Percentiles rank a stretch among this genome's conserved stretches.
Conservation (phyloP, 2,113 vertebrate genomes). For the Ellobius talpinus region DNA sequence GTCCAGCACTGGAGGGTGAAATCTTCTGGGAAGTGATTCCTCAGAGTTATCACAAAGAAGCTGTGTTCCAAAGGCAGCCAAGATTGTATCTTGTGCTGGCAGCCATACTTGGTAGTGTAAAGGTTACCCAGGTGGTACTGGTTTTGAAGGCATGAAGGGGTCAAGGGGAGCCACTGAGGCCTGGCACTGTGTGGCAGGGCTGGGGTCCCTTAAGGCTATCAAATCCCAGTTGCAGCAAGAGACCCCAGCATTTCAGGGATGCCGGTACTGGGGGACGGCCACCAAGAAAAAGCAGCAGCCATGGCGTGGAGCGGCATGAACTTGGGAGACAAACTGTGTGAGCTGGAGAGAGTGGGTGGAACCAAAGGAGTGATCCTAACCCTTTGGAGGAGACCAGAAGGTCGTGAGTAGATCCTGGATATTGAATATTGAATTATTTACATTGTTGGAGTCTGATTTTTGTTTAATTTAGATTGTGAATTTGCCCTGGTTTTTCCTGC, state of each 20-base stretch:
- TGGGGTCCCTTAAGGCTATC: not conserved
- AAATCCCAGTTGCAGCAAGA: not conserved
- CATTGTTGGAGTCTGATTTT: not conserved
- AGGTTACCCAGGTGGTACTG: not conserved
- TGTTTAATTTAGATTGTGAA: not conserved
- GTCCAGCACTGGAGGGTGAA: not conserved
- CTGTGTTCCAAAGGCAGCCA: not conserved
- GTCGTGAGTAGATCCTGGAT: not conserved
- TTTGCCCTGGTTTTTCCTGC: not conserved
- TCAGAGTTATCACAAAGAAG: not conserved
- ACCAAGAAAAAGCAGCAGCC: not conserved
- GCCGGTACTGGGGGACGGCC: not conserved
- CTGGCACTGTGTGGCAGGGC: not conserved
- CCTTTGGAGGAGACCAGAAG: not conserved
- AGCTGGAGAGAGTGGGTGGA: not conserved
- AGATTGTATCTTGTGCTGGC: not conserved
- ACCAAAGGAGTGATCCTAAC: not conserved
- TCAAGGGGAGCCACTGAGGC: not conserved
- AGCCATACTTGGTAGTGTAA: not conserved
- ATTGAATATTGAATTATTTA: not conserved
- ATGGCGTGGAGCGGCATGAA: not conserved
- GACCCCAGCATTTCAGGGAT: not conserved
- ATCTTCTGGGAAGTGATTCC: not conserved
- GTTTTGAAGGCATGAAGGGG: not conserved
- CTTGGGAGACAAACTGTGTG: not conserved